Conservation (phyloP, 2,888 invertebrate genomes). For the Neria commutata region DNA sequence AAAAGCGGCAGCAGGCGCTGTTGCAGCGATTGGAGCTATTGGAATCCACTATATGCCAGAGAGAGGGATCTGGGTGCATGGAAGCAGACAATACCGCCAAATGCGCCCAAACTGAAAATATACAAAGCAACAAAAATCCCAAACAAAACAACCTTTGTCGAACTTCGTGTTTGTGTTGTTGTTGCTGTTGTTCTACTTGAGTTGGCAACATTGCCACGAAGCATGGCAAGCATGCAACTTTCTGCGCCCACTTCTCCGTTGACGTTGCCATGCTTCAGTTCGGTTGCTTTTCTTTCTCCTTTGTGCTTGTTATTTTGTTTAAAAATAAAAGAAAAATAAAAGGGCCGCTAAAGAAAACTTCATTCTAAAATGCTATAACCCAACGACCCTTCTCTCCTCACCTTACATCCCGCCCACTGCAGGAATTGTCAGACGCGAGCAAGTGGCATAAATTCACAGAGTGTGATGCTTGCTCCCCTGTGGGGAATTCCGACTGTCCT, state of each 20-base stretch:
- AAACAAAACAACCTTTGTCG: slow-evolving; percentile 16
- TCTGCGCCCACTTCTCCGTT: slow-evolving; percentile 45
- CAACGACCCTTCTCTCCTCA: too few species aligned
- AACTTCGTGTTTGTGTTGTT: slow-evolving; percentile 21
- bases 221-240: slow-evolving; percentile 28
- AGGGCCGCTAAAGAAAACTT: background rate
- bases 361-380: slow-evolving; percentile 10
- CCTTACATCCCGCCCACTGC: too few species aligned
- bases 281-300: slow-evolving; percentile 30
- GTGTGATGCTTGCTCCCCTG: slow-evolving; percentile 14
- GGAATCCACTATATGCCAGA: background rate
- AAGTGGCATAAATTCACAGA: slow-evolving; percentile 16
- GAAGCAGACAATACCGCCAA: slow-evolving; percentile 22
- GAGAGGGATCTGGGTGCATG: background rate
- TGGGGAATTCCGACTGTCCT: slow-evolving; percentile 4
- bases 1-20: background rate
- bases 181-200: slow-evolving; percentile 53
- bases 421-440: slow-evolving; percentile 19
- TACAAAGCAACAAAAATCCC: slow-evolving; percentile 15
- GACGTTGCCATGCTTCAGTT: too few species aligned
- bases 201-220: slow-evolving; percentile 42
- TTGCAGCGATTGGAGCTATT: background rate
- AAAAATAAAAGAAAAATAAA: background rate
- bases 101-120: slow-evolving; percentile 47
- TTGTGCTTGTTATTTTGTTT: background rate